phyloP scores from a whole-genome alignment of 2,113 vertebrate genomes.

The Pachycephala philippinensis region DNA sequence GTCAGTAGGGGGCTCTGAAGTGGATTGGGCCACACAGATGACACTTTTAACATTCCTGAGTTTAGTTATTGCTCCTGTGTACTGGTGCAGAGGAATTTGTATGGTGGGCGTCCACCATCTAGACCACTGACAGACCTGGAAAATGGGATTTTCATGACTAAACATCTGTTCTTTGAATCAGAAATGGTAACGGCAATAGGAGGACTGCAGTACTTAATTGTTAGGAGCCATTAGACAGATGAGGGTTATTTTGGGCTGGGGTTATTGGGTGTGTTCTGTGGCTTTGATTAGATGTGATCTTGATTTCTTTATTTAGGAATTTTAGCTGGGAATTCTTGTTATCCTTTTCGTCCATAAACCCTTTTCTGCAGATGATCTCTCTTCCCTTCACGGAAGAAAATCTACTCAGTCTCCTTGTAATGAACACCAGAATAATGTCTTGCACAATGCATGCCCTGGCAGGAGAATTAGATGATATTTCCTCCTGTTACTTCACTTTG shows the following conservation, averaged over 20 bases:
- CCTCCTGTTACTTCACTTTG: background rate
- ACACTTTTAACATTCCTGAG: background rate
- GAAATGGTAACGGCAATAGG: background rate
- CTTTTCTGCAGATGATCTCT: background rate
- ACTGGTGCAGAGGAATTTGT: background rate
- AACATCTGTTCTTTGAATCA: background rate
- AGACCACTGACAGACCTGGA: background rate
- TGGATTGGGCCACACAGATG: background rate
- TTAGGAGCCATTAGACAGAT: background rate
- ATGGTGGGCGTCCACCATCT: background rate
- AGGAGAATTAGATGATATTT: background rate
- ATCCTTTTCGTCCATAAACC: background rate
- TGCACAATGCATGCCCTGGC: background rate
- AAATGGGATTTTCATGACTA: background rate
- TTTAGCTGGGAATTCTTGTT: background rate
- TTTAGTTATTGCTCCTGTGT: background rate
- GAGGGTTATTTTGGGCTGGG: background rate
- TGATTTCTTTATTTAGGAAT: background rate
- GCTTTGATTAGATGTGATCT: background rate
- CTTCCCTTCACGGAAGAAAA: background rate
- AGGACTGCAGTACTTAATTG: background rate
- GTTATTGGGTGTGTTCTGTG: background rate
- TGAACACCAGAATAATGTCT: background rate
- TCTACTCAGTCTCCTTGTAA: background rate
- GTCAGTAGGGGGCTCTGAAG: background rate